Percentiles rank a stretch among this genome's conserved stretches.
These are phyloP conservation scores for mouse (Mus musculus) DNA, from an alignment of 2,113 vertebrate species.

Conservation along the genomic window DNA sequence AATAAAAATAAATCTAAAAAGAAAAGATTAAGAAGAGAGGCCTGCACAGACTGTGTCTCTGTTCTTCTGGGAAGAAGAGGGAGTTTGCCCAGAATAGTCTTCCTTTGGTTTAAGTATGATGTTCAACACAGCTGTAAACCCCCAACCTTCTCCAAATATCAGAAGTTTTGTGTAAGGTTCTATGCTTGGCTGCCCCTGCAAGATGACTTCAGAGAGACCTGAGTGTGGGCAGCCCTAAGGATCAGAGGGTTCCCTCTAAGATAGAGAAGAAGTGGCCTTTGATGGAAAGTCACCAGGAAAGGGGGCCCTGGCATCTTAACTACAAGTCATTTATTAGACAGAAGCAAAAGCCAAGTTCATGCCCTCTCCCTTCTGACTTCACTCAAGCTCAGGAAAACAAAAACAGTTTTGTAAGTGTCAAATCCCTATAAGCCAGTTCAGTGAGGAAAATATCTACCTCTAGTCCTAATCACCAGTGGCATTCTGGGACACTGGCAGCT, in stretches of 20 bases:
- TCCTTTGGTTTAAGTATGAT: background rate
- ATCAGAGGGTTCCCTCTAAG: background rate
- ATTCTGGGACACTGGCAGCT: background rate
- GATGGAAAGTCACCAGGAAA: slow-evolving; percentile 3
- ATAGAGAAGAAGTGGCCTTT: background rate
- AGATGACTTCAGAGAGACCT: background rate
- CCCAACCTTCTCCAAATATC: background rate
- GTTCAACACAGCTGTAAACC: background rate
- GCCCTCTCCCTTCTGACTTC: background rate
- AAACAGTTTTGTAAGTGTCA: slow-evolving; percentile 19
- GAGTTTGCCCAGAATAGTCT: background rate
- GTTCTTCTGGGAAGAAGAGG: background rate
- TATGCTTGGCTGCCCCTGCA: background rate
- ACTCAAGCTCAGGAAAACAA: slow-evolving; percentile 34
- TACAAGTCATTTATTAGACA: background rate
- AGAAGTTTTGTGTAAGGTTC: background rate
- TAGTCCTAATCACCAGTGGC: background rate
- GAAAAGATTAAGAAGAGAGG: background rate
- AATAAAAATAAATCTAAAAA: background rate
- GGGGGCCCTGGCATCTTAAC: background rate
- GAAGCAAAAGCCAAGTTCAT: slow-evolving; percentile 40
- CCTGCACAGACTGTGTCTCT: background rate
- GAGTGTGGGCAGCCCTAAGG: background rate
- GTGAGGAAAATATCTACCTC: slow-evolving; percentile 1
- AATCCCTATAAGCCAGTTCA: background rate